Conservation (phyloP, 2,113 vertebrate species). For the Hymenochirus boettgeri region DNA sequence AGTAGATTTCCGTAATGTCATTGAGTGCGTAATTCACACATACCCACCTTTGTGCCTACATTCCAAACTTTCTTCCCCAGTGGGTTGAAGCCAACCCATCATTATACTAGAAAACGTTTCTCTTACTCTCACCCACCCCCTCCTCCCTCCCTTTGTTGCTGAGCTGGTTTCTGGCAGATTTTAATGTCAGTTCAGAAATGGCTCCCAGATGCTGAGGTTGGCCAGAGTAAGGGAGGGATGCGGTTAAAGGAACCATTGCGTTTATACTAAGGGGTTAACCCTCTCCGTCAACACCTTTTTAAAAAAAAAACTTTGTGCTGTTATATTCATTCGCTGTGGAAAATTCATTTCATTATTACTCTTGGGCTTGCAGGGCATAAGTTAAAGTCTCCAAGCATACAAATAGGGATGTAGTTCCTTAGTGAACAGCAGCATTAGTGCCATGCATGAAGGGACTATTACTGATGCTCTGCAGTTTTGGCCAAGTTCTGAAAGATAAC, state of each 20-base stretch:
- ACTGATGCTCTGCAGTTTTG: no score
- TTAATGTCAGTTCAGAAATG: constrained; percentile 38
- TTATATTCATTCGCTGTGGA: no score
- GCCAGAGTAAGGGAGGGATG: constrained; percentile 11
- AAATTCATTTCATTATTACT: no score
- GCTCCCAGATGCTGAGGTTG: constrained; percentile 38
- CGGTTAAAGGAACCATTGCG: constrained; percentile 5
- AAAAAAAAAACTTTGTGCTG: no score
- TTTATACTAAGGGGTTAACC: constrained; percentile 7
- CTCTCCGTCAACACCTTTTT: neutral
- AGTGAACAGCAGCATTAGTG: no score
- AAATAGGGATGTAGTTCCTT: no score
- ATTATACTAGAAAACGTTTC: constrained; percentile 34
- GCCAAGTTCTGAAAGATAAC: no score
- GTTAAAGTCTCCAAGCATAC: no score
- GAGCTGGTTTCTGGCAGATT: constrained; percentile 31
- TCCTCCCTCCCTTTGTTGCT: neutral
- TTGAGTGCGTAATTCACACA: neutral
- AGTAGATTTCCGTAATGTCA: neutral
- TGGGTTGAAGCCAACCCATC: constrained; percentile 24
- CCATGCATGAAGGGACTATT: no score
- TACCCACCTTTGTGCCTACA: neutral
- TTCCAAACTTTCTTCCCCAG: constrained; percentile 23
- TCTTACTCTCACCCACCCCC: constrained; percentile 20
- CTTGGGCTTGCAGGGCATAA: no score